Percentiles rank a stretch among this genome's conserved stretches.
Conservation (phyloP, 2,797 vertebrate species). For the Siniperca undulata region DNA sequence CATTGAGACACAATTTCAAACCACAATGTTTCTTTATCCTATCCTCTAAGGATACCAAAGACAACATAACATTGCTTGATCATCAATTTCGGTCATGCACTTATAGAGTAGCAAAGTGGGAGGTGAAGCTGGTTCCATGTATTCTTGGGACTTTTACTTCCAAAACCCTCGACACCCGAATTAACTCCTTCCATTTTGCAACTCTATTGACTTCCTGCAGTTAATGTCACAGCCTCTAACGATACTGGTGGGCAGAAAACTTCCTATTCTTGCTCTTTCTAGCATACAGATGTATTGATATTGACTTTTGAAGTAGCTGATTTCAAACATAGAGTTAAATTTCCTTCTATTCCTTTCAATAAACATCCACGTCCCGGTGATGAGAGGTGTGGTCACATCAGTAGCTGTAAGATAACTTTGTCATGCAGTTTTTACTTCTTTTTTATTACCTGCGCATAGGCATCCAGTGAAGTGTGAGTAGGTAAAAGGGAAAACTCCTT, state of each 20-base stretch:
- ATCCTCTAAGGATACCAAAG: neutral
- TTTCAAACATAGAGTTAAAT: too few species aligned
- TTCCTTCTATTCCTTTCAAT: too few species aligned
- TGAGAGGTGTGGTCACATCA: neutral
- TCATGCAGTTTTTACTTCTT: neutral
- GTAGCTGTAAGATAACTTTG: neutral
- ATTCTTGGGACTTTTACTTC: neutral
- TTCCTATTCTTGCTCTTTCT: too few species aligned
- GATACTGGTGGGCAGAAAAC: neutral
- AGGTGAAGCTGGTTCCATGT: too few species aligned
- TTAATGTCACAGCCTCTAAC: neutral
- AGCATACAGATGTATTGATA: too few species aligned
- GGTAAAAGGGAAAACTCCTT: constrained; percentile 10
- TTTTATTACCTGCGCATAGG: neutral
- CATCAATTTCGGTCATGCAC: too few species aligned
- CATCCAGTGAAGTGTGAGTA: neutral
- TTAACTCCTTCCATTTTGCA: neutral
- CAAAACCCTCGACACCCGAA: neutral
- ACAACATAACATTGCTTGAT: neutral
- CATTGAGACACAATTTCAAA: constrained; percentile 1
- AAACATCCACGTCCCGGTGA: neutral
- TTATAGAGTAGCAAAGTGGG: too few species aligned
- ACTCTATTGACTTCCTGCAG: too few species aligned
- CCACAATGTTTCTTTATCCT: neutral
- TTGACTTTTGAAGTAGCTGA: too few species aligned